phyloP scores from a whole-genome alignment of 2,113 vertebrate species.

The Engraulis encrasicolus region DNA sequence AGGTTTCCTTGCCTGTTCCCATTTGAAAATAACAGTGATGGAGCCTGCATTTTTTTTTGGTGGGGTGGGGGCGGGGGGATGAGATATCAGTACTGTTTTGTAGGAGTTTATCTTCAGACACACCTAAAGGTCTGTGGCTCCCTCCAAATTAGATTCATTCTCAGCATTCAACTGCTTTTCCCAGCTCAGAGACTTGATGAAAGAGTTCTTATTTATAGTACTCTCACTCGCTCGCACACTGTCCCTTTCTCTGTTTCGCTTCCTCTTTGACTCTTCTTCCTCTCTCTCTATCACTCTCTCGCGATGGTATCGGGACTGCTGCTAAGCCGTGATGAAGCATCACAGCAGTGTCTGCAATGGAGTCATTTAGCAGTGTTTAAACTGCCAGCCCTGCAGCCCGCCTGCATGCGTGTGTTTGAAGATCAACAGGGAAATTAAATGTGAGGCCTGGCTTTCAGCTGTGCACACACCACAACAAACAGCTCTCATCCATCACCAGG shows the following conservation, averaged over 20 bases:
- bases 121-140: conserved; percentile 20
- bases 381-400: conserved; percentile 30
- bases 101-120: conserved; percentile 27
- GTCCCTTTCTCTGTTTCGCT: background rate
- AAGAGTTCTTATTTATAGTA: conserved; percentile 12
- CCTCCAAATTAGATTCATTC: conserved; percentile 30
- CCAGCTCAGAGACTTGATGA: conserved; percentile 25
- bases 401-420: conserved; percentile 40
- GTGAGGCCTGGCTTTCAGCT: conserved; percentile 37
- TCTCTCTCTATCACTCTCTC: background rate
- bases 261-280: background rate
- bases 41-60: background rate
- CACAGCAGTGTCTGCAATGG: conserved; percentile 7
- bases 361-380: background rate
- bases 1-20: conserved; percentile 29
- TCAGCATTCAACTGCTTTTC: conserved; percentile 20
- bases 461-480: conserved; percentile 23
- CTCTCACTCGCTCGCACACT: background rate
- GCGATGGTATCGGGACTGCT: conserved; percentile 14
- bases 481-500: background rate
- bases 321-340: conserved; percentile 13
- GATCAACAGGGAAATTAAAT: conserved; percentile 29
- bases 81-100: conserved; percentile 11
- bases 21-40: conserved; percentile 21
- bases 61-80: too few species aligned